phyloP scores from a whole-genome alignment of 2,797 vertebrate species.

The Graptemys geographica region DNA sequence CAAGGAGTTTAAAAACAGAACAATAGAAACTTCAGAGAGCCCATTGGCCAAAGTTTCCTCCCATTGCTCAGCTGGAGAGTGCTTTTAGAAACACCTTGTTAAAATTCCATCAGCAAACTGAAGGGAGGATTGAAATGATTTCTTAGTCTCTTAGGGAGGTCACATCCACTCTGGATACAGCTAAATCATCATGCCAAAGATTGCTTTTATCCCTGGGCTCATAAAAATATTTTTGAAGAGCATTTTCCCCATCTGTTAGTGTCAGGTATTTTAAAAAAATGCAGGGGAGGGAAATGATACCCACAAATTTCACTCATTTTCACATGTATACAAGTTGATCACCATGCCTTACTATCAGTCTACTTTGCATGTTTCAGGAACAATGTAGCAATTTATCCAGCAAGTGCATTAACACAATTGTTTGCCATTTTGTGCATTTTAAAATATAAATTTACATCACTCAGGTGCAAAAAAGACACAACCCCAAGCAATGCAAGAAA shows the following conservation, averaged over 20 bases:
- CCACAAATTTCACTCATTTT: background rate
- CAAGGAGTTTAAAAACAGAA: background rate
- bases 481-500: too few species aligned
- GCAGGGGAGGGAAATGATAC: background rate
- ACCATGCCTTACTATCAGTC: background rate
- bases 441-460: background rate
- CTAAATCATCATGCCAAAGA: background rate
- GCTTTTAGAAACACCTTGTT: background rate
- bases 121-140: background rate
- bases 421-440: background rate
- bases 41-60: background rate
- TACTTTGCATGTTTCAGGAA: background rate
- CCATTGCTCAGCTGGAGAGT: accelerated
- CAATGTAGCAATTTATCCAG: background rate
- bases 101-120: background rate
- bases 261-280: background rate
- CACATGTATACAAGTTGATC: background rate
- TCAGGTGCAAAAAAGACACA: too few species aligned
- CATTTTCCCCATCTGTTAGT: background rate
- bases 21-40: background rate
- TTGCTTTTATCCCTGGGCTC: background rate
- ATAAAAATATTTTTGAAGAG: background rate
- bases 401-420: background rate
- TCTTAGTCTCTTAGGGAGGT: background rate
- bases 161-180: background rate